Evolutionary conservation across 2,888 invertebrate genomes (phyloP), one percentile per base, ranked within the genome.

Genomic region (Erebia epiphron): DNA sequence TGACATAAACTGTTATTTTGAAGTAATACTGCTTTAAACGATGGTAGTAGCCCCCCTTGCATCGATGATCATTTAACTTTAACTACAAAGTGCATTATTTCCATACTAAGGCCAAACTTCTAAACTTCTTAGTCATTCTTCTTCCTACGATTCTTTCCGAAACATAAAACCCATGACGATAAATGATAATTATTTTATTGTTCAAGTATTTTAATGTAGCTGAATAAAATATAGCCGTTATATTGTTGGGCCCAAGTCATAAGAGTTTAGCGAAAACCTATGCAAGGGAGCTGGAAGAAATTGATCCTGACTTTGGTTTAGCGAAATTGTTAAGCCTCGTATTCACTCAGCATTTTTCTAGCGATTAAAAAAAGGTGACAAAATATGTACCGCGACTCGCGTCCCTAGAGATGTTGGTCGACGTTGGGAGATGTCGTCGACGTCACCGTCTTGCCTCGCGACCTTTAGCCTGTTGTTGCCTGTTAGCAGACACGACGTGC

Each of bases 101-200:
- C 52, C 56, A 65, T 67, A 67, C 60, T 26, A 11, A 46, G 43
- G 11, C 18, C 46, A 62, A 62, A 60, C 54, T 72, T 69, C 64
- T n/a, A 79, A 84, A 81, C 83, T 84, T 76, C 74, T 76, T 70
- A 76, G 76, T 76, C 75, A 57, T 73, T 75, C 75, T 75, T 77
- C 73, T 77, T 81, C 83, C 83, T 79, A 74, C 75, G 79, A 83
- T 80, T 81, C 79, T 83, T 92, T 92, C 91, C 92, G 78, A 83
- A 80, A 90, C 92, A 92, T 92, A 91, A 91, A 92, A 83, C 84
- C 84, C 85, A 82, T 79, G 81, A 83, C 86, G 86, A 88, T 90
- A 90, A 88, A 92, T 87, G 91, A 92, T 91, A 92, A 92, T 92
- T 91, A 92, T 92, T 90, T 90, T 92, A 93, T 92, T 92, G 92